A percentile compares a stretch with the other conserved stretches of the same genome.
Evolutionary conservation across 2,797 vertebrate genomes (phyloP).

Genomic region (Apogon talboti): DNA sequence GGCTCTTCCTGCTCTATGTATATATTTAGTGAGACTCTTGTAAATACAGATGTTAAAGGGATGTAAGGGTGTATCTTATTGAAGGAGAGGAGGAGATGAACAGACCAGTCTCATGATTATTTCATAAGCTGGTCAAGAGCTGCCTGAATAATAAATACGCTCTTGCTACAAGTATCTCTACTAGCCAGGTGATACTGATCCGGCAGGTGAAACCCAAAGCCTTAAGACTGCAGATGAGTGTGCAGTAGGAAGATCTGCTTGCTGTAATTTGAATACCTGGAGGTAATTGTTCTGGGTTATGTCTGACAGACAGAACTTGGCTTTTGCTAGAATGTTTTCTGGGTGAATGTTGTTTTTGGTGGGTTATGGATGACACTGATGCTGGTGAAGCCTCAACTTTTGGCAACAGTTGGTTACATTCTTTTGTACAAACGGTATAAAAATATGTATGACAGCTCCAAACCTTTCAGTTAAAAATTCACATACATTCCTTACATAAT

Average conservation of each 20-base stretch:
- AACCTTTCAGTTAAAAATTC: no score
- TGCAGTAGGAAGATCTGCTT: background rate
- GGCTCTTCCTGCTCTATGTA: background rate
- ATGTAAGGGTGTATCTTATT: conserved; percentile 1
- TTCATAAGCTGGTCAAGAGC: conserved; percentile 65
- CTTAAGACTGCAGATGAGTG: conserved; percentile 9
- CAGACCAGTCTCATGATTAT: conserved; percentile 70
- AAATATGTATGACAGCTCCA: no score
- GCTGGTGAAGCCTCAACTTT: background rate
- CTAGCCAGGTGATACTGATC: conserved; percentile 71
- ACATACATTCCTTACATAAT: no score
- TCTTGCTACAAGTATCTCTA: conserved; percentile 42
- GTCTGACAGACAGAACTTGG: background rate
- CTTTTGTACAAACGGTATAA: no score
- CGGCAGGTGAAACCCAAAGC: conserved; percentile 70
- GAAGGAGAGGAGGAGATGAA: conserved; percentile 40
- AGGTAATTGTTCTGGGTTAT: background rate
- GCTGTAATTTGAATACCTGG: conserved; percentile 17
- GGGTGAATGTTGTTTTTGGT: background rate
- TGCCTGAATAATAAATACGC: conserved; percentile 81
- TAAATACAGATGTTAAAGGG: background rate
- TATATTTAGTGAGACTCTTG: background rate
- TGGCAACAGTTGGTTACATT: no score
- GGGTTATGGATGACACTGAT: background rate
- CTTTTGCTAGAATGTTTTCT: background rate